A percentile compares a stretch with the other conserved stretches of the same genome.
Evolutionary conservation across 2,888 invertebrate species (phyloP).

Genomic region (Limenitis arthemis): DNA sequence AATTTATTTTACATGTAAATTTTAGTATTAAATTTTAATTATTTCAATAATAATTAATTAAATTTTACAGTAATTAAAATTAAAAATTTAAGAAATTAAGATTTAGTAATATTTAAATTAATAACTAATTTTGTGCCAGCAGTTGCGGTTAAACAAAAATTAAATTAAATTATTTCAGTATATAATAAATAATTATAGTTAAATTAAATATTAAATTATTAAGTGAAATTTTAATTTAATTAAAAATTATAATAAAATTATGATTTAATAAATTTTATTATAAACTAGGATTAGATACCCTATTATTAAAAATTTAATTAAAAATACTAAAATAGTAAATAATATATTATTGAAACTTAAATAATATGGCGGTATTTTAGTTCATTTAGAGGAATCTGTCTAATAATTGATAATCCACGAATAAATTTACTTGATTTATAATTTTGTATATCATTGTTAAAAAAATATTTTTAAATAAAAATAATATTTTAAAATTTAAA

Average conservation of each 20-base stretch:
- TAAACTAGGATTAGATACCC: slow-evolving; percentile 81
- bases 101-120: slow-evolving; percentile 72
- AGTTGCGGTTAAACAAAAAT: slow-evolving; percentile 78
- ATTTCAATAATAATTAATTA: no score
- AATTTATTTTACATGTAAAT: no score
- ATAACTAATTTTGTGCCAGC: slow-evolving; percentile 79
- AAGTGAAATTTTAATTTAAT: slow-evolving; percentile 73
- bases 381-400: slow-evolving; percentile 80
- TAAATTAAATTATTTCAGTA: slow-evolving; percentile 65
- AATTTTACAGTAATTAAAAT: no score
- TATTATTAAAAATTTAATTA: slow-evolving; percentile 73
- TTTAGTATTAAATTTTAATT: no score
- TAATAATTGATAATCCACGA: slow-evolving; percentile 77
- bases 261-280: slow-evolving; percentile 52
- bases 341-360: slow-evolving; percentile 76
- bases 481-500: slow-evolving; percentile 54
- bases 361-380: slow-evolving; percentile 76
- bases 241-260: slow-evolving; percentile 43
- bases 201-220: slow-evolving; percentile 59
- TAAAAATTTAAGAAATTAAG: slow-evolving; percentile 71
- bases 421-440: slow-evolving; percentile 4
- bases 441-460: slow-evolving; percentile 41
- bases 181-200: slow-evolving; percentile 29
- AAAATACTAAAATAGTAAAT: slow-evolving; percentile 70
- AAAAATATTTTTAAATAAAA: slow-evolving; percentile 58